These are phyloP conservation scores for Suillia variegata DNA, from an alignment of 2,888 invertebrate species.

Conservation along the genomic window DNA sequence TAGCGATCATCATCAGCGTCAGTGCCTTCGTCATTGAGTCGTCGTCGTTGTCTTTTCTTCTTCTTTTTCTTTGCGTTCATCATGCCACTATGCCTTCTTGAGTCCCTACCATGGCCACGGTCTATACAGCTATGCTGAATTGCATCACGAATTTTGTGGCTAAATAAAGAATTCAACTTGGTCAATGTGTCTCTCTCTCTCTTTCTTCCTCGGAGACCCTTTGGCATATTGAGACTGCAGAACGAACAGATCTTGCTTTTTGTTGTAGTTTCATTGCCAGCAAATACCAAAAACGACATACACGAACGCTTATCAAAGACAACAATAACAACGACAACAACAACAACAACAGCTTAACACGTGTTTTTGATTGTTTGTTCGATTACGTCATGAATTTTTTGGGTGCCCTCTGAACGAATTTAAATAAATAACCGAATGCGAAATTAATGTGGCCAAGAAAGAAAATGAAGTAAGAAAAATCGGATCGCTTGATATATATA, in stretches of 20 bases:
- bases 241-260: constrained; percentile 25
- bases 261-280: background rate
- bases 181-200: background rate
- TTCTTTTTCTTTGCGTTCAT: background rate
- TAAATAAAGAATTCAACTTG: constrained; percentile 31
- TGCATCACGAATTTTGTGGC: constrained; percentile 34
- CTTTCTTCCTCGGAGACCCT: background rate
- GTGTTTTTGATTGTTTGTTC: constrained; percentile 36
- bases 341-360: constrained; percentile 23
- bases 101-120: too few species aligned
- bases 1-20: background rate
- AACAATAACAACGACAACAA: constrained; percentile 4
- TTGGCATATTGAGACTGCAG: constrained; percentile 26
- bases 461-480: too few species aligned
- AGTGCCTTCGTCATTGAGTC: background rate
- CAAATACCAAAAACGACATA: constrained; percentile 9
- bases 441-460: too few species aligned
- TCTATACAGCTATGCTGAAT: too few species aligned
- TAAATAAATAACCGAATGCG: too few species aligned
- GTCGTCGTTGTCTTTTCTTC: background rate
- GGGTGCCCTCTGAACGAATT: too few species aligned
- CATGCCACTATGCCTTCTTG: too few species aligned
- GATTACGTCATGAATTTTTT: constrained; percentile 24
- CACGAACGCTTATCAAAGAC: constrained; percentile 22
- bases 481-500: too few species aligned